Evolutionary conservation across 2,797 vertebrate species (phyloP).

Genomic region (Catostomus latipinnis): DNA sequence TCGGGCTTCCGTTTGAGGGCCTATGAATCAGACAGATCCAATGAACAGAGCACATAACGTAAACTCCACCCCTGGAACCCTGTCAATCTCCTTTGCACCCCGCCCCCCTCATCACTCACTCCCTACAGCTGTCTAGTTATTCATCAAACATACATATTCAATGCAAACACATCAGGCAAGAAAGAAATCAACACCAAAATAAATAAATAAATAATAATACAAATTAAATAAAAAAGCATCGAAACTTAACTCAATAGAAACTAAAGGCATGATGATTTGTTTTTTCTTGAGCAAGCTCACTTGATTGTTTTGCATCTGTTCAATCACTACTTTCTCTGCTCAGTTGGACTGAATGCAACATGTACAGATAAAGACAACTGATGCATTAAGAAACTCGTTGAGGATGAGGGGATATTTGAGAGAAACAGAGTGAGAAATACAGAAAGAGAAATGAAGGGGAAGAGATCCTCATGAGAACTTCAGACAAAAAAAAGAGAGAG

Average conservation of each 20-base stretch:
- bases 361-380: conserved; percentile 85
- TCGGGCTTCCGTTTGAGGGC: conserved; percentile 98
- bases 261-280: conserved; percentile 78
- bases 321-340: conserved; percentile 72
- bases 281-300: conserved; percentile 48
- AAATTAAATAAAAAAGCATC: conserved; percentile 65
- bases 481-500: conserved; percentile 64
- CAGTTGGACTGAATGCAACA: conserved; percentile 81
- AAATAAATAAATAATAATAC: conserved; percentile 61
- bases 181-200: conserved; percentile 81
- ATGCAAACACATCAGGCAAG: conserved; percentile 78
- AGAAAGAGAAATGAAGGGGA: conserved; percentile 62
- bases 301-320: conserved; percentile 64
- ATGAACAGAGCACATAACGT: conserved; percentile 72
- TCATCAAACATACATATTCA: conserved; percentile 73
- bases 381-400: conserved; percentile 86
- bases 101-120: conserved; percentile 65
- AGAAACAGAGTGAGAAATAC: conserved; percentile 73
- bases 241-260: conserved; percentile 83
- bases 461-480: conserved; percentile 56
- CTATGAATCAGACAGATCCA: conserved; percentile 86
- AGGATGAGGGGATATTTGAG: conserved; percentile 81
- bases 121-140: conserved; percentile 51
- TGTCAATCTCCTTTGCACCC: conserved; percentile 42
- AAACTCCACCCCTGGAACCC: conserved; percentile 65